Percentiles rank a stretch among this genome's conserved stretches.
Evolutionary conservation across 2,113 vertebrate species (phyloP).

Genomic region (Antidorcas marsupialis): DNA sequence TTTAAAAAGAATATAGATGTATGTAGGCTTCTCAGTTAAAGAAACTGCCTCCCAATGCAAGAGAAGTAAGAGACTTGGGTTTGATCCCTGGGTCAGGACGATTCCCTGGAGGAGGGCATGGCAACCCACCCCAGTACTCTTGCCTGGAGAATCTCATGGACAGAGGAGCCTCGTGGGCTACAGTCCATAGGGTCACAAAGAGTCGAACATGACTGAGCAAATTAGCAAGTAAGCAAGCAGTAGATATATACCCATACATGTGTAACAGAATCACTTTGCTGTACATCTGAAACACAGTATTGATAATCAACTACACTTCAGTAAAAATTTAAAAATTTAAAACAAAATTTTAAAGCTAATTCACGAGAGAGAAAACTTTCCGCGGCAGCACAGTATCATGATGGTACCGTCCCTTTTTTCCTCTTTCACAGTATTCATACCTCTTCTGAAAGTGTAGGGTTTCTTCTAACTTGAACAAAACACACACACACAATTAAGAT

Average conservation of each 20-base stretch:
- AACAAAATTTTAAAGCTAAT: background rate
- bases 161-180: background rate
- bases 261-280: background rate
- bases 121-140: background rate
- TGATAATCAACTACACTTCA: background rate
- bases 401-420: background rate
- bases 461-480: background rate
- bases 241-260: background rate
- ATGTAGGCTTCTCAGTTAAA: background rate
- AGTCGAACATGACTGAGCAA: background rate
- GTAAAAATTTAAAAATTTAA: background rate
- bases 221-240: background rate
- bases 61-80: background rate
- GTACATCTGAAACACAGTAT: background rate
- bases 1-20: background rate
- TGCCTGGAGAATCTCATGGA: background rate
- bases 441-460: background rate
- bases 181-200: background rate
- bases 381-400: background rate
- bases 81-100: background rate
- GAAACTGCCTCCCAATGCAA: background rate
- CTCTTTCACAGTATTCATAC: background rate
- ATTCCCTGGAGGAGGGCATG: background rate
- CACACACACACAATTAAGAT: background rate
- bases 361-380: background rate